Conservation (phyloP, 2,888 invertebrate genomes). For the Eudemis profundana region DNA sequence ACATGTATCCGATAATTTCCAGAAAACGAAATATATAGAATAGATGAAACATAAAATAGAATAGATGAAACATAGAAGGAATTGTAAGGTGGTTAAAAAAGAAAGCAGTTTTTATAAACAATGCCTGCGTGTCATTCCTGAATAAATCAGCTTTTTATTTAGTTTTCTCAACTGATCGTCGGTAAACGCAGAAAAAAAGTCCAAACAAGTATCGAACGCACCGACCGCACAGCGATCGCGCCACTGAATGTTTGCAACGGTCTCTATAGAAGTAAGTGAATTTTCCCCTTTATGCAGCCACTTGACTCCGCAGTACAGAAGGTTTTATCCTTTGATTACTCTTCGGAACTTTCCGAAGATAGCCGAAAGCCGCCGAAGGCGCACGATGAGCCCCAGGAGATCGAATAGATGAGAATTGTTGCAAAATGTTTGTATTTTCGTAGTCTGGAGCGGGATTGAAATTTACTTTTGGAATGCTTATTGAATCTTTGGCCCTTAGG, state of each 20-base stretch:
- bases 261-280: slow-evolving; percentile 45
- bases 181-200: background rate
- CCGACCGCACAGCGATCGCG: background rate
- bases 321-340: slow-evolving; percentile 45
- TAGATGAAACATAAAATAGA: too few relatives aligned
- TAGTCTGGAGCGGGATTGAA: slow-evolving; percentile 36
- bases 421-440: slow-evolving; percentile 43
- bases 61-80: too few relatives aligned
- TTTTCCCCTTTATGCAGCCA: slow-evolving; percentile 45
- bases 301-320: slow-evolving; percentile 45
- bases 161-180: too few relatives aligned
- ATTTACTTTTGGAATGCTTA: slow-evolving; percentile 41
- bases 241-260: slow-evolving; percentile 43
- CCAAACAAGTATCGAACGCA: slow-evolving; percentile 13
- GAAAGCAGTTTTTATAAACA: too few relatives aligned
- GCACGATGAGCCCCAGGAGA: slow-evolving; percentile 37
- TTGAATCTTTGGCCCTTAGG: slow-evolving; percentile 36
- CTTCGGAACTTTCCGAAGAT: slow-evolving; percentile 43
- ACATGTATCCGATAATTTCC: too few relatives aligned
- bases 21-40: too few relatives aligned
- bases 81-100: too few relatives aligned
- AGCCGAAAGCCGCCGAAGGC: slow-evolving; percentile 21
- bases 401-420: slow-evolving; percentile 43
- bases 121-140: too few relatives aligned
- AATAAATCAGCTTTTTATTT: too few relatives aligned